Base-by-base conservation (phyloP, 35 echinoderm and acorn worm genomes). In the Antedon bifida region DNA sequence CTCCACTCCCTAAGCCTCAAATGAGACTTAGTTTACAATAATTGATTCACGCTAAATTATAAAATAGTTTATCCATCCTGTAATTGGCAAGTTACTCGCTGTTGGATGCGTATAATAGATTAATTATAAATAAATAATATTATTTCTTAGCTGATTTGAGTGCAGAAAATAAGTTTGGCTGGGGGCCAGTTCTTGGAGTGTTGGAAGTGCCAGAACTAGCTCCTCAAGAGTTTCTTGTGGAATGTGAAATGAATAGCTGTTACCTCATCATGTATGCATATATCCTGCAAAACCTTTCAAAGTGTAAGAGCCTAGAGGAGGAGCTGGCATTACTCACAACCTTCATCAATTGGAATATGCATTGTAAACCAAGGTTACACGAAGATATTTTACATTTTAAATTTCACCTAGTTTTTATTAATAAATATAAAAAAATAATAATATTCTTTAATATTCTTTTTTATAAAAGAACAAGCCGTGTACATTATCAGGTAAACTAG, bases 241-340 rank as follows among this genome's bases (percentile, higher is more conserved):
- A 92, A 64, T 88, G 95, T 29, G 46, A 83, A 30, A 83, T 90
- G 76, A 56, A 79, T 16, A 88, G 91, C 11, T 73, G 84, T 35
- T 90, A 87, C 82, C 83, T 99, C 34, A 99, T 91, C 7, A 73
- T 99, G 36, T 99, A 85, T 86, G 95, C 91, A 19, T 99, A 99
- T 73, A 73, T 93, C 11, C 32, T 79, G 29, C 95, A 99, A 35
- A 81, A 85, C 36, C 82, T 92, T 13, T 86, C 95, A 14, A 35
- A 36, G 26, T 99, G 91, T 73, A 80, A 82, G 80, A 90, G 81
- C 30, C 46, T 86, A 23, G 90, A 99, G 44, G 95, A 99, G 39
- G 95, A 99, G 77, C 77, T 73, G 46, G 39, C 87, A 30, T 31
- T 99, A 34, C 81, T 90, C 1, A 77, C 87, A 29, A 87, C 83